These are phyloP conservation scores for Anguilla megastoma DNA, from an alignment of 2,797 vertebrate genomes.

Conservation along the genomic window DNA sequence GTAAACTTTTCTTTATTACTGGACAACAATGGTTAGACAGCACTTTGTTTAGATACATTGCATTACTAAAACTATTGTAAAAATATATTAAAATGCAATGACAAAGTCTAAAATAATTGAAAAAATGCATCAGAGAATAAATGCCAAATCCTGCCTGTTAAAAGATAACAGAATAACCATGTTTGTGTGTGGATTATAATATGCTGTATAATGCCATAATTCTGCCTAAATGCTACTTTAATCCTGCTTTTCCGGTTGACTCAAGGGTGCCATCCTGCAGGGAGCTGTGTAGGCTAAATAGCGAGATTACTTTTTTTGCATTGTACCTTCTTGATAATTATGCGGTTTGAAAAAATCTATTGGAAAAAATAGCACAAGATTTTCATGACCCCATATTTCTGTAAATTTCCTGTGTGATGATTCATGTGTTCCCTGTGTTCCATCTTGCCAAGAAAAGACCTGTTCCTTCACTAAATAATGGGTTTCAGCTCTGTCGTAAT, in stretches of 20 bases:
- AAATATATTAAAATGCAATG: too few relatives aligned
- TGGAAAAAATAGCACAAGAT: background rate
- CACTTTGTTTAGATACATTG: background rate
- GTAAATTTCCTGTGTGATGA: background rate
- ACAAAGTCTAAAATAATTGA: too few relatives aligned
- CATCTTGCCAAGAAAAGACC: background rate
- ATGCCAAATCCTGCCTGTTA: background rate
- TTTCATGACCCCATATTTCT: background rate
- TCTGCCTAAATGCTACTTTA: background rate
- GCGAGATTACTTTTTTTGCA: background rate
- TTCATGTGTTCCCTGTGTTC: background rate
- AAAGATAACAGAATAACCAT: background rate
- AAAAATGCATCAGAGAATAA: too few relatives aligned
- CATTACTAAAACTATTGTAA: background rate
- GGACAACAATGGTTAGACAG: background rate
- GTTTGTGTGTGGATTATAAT: background rate
- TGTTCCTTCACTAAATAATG: background rate
- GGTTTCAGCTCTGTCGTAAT: background rate
- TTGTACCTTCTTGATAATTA: background rate
- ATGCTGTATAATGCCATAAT: background rate
- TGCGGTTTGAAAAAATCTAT: background rate
- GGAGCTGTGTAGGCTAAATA: background rate
- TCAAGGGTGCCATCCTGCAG: background rate
- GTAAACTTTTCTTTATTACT: background rate
- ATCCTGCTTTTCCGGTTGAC: background rate